Evolutionary conservation across 2,113 vertebrate genomes (phyloP), one percentile per base, ranked within the genome.

Genomic region (Vicugna pacos): DNA sequence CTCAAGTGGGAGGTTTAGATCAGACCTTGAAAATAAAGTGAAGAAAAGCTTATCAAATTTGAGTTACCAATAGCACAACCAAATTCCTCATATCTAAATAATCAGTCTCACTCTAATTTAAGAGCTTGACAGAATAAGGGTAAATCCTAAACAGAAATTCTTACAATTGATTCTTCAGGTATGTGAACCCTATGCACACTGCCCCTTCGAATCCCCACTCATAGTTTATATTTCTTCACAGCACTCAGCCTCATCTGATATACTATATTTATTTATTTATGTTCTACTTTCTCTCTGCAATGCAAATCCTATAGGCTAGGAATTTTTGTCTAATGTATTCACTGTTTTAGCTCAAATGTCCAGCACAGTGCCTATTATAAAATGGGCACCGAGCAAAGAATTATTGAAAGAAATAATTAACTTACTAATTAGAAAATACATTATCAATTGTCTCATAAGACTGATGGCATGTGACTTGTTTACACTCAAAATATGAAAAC

Each of bases 101-200:
- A 75, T 42, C 35, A 69, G 1, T 52, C 28, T 64, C 6, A 90
- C 9, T 58, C 62, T 42, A 67, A 24, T 42, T 56, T 12, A 65
- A 95, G 17, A 83, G 16, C 85, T 82, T 67, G 22, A n/a, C 60
- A 75, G 69, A 82, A 83, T 50, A 32, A 46, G n/a, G 4, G 2
- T 17, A 19, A 85, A 72, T 65, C 38, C 20, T 77, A 75, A 42
- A 38, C 7, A 79, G n/a, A 77, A 52, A 62, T 15, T 32, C 14
- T 10, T 4, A 15, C 22, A 42, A 54, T 4, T 38, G 48, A 58
- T 60, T 84, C 42, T 46, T 48, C 28, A 30, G 5, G 1, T 17
- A 0, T 17, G 1, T 13, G 4, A 50, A 26, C 16, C 6, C 13
- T 26, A 30, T 3, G 9, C 12, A 14, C 35, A 0, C 38, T 15